Base-by-base conservation (phyloP, 1,140 invertebrate species). In the Coptotermes formosanus region DNA sequence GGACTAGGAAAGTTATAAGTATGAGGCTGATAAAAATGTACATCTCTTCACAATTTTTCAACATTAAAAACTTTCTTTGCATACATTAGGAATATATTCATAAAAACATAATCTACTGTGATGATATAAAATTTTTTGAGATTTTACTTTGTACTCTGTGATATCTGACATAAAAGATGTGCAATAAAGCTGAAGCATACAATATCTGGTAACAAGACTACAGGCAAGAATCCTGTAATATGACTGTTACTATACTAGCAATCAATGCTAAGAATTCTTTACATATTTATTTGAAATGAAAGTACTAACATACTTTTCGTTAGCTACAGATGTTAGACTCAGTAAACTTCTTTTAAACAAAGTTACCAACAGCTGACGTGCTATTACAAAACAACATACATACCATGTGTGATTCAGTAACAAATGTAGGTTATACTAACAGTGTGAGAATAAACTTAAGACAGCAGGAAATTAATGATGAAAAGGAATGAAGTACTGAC, bases 141-240 rank as follows among this genome's bases (percentile, higher is more conserved):
- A 75, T 30, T 30, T 75, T 75, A 30, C n/a, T 75, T 75, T 75
- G 64, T 75, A 75, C 64, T 75, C 64, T 75, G 25, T 75, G 64
- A 75, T 75, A 44, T 52, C 84, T n/a, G 6, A 82, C 32, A 43
- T 30, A 16, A 45, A 83, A 83, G 82, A 59, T 81, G 86, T 86
- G 52, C 86, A 83, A 59, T 81, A 52, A 83, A 86, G 38, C 82
- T 55, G n/a, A 86, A 86, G 59, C 82, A 84, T 75, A 14, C 64
- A 69, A 69, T 30, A 75, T 75, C 16, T 75, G 64, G 64, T 75
- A 75, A 75, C n/a, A 75, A 75, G 64, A 75, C 30, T n/a, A 75
- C 25, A 75, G 64, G 64, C 11, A 75, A 75, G 11, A 75, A 75
- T 75, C 64, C 9, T 30, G n/a, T 75, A 75, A n/a, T 64, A 64